Percentiles rank a stretch among this genome's conserved stretches.
These are phyloP conservation scores for Norana najaformis DNA, from an alignment of 2,888 invertebrate species.

Conservation along the genomic window DNA sequence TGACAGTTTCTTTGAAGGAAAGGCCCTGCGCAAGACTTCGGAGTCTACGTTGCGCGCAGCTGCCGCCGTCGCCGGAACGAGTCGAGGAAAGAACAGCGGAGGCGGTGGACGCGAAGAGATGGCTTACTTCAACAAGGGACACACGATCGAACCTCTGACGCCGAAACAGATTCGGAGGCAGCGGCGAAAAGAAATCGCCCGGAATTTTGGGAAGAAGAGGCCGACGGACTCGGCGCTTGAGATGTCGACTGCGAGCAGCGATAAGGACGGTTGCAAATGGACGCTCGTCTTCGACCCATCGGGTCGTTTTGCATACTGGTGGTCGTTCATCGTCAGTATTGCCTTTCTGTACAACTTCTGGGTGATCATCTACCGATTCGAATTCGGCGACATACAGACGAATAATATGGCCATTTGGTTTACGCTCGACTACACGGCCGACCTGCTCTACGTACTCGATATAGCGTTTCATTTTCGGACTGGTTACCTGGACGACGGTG, in stretches of 20 bases:
- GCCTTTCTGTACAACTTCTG: constrained; percentile 62
- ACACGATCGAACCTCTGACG: constrained; percentile 64
- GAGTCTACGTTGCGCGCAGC: background rate
- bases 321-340: constrained; percentile 61
- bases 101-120: background rate
- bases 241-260: constrained; percentile 28
- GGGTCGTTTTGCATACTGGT: constrained; percentile 74
- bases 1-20: background rate
- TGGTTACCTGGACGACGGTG: constrained; percentile 89
- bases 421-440: constrained; percentile 92
- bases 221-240: background rate
- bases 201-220: constrained; percentile 59
- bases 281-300: constrained; percentile 98
- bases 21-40: background rate
- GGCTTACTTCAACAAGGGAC: constrained; percentile 70
- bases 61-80: background rate
- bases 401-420: constrained; percentile 88
- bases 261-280: constrained; percentile 67
- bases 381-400: constrained; percentile 73
- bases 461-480: constrained; percentile 91
- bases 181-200: constrained; percentile 62
- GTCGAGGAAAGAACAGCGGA: background rate
- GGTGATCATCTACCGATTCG: constrained; percentile 68
- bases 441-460: constrained; percentile 92
- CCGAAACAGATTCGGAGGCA: constrained; percentile 65